phyloP scores from a whole-genome alignment of 2,113 vertebrate species.

The Hippoglossus stenolepis region DNA sequence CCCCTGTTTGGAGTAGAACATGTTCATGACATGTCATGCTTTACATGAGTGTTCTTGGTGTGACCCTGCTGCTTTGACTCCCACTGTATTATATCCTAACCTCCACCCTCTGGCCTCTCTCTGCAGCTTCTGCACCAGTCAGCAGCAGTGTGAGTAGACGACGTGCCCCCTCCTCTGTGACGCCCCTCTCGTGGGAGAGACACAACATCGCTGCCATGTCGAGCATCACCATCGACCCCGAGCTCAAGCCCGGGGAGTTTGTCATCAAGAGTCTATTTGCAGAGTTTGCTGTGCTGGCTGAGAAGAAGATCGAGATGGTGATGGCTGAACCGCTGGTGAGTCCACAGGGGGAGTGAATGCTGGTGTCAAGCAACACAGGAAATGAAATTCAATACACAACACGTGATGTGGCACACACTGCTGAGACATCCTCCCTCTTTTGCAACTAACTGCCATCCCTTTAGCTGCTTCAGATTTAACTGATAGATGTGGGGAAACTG shows the following conservation, averaged over 20 bases:
- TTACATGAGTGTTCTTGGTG: background rate
- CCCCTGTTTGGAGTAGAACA: conserved; percentile 32
- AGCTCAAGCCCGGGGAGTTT: conserved; percentile 98
- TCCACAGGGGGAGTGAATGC: conserved; percentile 36
- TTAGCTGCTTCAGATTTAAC: background rate
- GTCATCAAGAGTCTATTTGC: conserved; percentile 99
- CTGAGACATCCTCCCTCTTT: conserved; percentile 36
- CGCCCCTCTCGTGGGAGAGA: conserved; percentile 79
- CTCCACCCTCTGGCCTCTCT: conserved; percentile 34
- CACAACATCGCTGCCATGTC: conserved; percentile 88
- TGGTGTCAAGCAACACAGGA: conserved; percentile 31
- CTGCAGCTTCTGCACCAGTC: conserved; percentile 89
- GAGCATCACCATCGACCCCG: conserved; percentile 97
- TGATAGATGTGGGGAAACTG: conserved; percentile 9
- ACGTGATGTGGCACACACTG: conserved; percentile 31
- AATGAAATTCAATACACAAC: conserved; percentile 50
- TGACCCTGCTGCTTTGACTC: conserved; percentile 29
- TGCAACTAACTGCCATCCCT: conserved; percentile 38
- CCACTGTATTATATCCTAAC: conserved; percentile 38
- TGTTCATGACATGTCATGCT: conserved; percentile 10
- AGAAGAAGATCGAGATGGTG: conserved; percentile 99
- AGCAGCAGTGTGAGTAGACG: conserved; percentile 85
- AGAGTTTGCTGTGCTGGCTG: conserved; percentile 97
- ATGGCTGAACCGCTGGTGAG: conserved; percentile 99
- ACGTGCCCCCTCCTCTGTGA: conserved; percentile 72